phyloP scores from a whole-genome alignment of 2,888 invertebrate species.

The Ypsolopha scabrella region DNA sequence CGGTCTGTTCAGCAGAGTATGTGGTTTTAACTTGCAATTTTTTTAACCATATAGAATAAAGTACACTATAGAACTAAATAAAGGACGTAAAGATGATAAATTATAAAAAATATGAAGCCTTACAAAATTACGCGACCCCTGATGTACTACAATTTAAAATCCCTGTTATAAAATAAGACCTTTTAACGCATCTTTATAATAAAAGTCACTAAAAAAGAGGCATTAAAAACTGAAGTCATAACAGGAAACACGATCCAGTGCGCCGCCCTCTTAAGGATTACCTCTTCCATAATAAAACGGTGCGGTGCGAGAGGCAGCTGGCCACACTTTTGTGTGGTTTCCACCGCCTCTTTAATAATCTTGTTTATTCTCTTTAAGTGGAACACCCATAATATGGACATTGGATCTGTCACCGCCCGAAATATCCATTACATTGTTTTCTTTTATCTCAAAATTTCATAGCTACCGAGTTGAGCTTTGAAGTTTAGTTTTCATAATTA shows the following conservation, averaged over 20 bases:
- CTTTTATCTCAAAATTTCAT: conserved; percentile 5
- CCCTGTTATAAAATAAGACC: too few relatives aligned
- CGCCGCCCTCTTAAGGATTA: conserved; percentile 22
- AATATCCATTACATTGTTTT: conserved; percentile 17
- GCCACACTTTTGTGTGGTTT: conserved; percentile 63
- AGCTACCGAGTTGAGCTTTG: conserved; percentile 4
- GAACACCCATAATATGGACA: conserved; percentile 50
- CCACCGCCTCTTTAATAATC: conserved; percentile 59
- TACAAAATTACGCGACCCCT: too few relatives aligned
- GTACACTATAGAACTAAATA: too few relatives aligned
- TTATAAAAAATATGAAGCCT: too few relatives aligned
- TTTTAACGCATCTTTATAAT: conserved; percentile 7
- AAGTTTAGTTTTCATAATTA: neutral
- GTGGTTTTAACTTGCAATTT: too few relatives aligned
- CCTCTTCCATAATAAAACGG: conserved; percentile 61
- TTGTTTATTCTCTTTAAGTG: conserved; percentile 57
- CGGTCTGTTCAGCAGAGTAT: too few relatives aligned
- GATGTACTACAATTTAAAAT: too few relatives aligned
- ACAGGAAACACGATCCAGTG: conserved; percentile 66
- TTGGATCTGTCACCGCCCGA: conserved; percentile 34
- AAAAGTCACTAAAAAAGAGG: conserved; percentile 47
- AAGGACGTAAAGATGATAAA: too few relatives aligned
- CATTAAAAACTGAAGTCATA: conserved; percentile 66
- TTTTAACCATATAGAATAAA: too few relatives aligned
- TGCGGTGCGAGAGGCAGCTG: conserved; percentile 60